Conservation (phyloP, 2,113 vertebrate species). For the Callocephalon fimbriatum region DNA sequence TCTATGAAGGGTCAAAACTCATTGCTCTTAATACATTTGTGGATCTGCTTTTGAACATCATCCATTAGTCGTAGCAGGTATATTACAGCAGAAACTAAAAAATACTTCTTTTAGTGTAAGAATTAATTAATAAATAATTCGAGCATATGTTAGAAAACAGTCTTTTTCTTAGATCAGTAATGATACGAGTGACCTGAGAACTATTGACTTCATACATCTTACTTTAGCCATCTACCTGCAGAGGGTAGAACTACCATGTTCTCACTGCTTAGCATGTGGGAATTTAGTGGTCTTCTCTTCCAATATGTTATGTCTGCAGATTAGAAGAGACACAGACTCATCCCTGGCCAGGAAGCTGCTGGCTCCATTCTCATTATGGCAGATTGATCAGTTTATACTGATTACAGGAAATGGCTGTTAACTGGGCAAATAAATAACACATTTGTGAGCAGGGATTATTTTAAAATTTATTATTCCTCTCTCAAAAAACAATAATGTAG, state of each 20-base stretch:
- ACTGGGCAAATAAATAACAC: conserved; percentile 73
- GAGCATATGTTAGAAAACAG: neutral
- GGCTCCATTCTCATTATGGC: conserved; percentile 73
- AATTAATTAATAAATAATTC: conserved; percentile 9
- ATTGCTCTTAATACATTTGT: conserved; percentile 53
- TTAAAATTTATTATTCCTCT: conserved; percentile 38
- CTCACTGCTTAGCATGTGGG: neutral
- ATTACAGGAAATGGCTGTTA: conserved; percentile 77
- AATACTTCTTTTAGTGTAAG: neutral
- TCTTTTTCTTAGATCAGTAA: neutral
- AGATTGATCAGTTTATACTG: conserved; percentile 76
- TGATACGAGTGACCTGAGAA: neutral
- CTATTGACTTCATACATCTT: neutral
- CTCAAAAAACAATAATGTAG: neutral
- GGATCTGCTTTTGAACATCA: conserved; percentile 39
- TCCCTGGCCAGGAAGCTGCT: conserved; percentile 67
- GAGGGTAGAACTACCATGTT: neutral
- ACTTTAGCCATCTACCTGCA: neutral
- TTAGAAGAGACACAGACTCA: conserved; percentile 58
- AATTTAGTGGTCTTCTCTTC: conserved; percentile 26
- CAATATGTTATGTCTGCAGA: conserved; percentile 54
- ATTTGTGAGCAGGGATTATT: conserved; percentile 46
- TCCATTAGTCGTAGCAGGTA: conserved; percentile 32
- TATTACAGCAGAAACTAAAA: conserved; percentile 15
- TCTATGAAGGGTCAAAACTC: conserved; percentile 55